Base-by-base conservation (phyloP, 2,888 invertebrate genomes). In the Dicranocentrus wangi region DNA sequence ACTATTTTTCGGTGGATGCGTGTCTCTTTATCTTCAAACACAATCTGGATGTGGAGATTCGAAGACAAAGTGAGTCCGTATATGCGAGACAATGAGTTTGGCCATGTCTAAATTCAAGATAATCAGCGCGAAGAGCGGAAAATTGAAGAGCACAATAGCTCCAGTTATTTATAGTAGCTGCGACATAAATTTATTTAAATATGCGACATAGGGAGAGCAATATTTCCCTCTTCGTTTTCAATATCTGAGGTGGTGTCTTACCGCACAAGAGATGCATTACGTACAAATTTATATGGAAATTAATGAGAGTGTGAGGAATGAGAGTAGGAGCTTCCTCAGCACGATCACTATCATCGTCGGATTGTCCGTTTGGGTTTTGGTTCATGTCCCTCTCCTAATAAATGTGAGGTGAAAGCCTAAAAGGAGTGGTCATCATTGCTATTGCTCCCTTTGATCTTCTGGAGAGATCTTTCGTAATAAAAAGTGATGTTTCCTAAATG, bases 401-500 rank as follows among this genome's bases (percentile, higher is more conserved):
- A 66, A 66, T 39, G 75, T 66, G 21, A 63, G 17, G 43, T 19
- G 75, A 75, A 75, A 73, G 73, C 47, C 42, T 42, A 47, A 55
- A 19, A 75, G 32, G 43, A 75, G 66, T 58, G 53, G 58, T 58
- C 66, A 19, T 21, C 15, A 47, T 47, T 10, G 5, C 19, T 43
- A 47, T 47, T 10, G 5, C 19, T 43, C 7, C 53, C 28, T 69
- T 69, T 53, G 51, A 69, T 69, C 32, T 69, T 55, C 28, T 43
- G 47, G 17, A 43, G 47, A 47, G 51, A 13, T 55, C 66, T 58
- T 47, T 42, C 77, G 39, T 69, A 77, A 77, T 69, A 69, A 69
- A 77, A 77, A 77, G 23, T 77, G 77, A 77, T 77, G 77, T 69
- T 69, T 77, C 21, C 77, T 51, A 61, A 77, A 77, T 77, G 77